Base-by-base conservation (phyloP, 2,113 vertebrate species). In the Trogon surrucura region DNA sequence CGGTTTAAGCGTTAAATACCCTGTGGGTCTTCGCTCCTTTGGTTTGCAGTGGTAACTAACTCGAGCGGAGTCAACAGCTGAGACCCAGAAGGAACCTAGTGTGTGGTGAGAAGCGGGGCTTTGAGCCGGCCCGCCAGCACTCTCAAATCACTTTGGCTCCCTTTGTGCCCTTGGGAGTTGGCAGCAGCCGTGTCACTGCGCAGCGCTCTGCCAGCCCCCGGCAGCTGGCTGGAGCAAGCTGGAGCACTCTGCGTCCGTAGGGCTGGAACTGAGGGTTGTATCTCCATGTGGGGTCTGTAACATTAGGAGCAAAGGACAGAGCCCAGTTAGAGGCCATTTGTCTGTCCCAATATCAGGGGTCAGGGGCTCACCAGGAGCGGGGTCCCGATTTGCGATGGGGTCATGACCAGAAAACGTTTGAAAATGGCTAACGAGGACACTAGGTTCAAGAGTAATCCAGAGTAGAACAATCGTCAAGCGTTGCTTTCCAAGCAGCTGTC, bases 401-500 rank as follows among this genome's bases (percentile, higher is more conserved):
- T 80, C 67, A 23, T 3, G 51, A 87, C 66, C 72, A 80, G 73
- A 83, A 56, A 70, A 70, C 47, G 41, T 74, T n/a, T 60, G 51
- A 54, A 65, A 27, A 50, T 70, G 86, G 73, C 73, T 64, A 57
- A 91, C 29, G 64, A 87, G 61, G 81, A 29, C 30, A 11, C 51
- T 51, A 53, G 41, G 48, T 54, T 58, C 82, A 56, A 89, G 53
- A 86, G 48, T 6, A 53, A 51, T 79, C 53, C 70, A 89, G 25
- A 38, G 65, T 0, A 92, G 87, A 73, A 77, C 18, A 80, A 64
- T 69, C 20, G 30, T 16, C 5, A 61, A 44, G 30, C 9, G 50
- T 44, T 53, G 26, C 57, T 93, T 88, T 96, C 80, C 77, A 92
- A 53, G 73, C 65, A 57, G 58, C 61, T 95, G 73, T 72, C 75